Evolutionary conservation across 2,888 invertebrate genomes (phyloP), one percentile per base, ranked within the genome.

Genomic region (Cataglyphis livida): DNA sequence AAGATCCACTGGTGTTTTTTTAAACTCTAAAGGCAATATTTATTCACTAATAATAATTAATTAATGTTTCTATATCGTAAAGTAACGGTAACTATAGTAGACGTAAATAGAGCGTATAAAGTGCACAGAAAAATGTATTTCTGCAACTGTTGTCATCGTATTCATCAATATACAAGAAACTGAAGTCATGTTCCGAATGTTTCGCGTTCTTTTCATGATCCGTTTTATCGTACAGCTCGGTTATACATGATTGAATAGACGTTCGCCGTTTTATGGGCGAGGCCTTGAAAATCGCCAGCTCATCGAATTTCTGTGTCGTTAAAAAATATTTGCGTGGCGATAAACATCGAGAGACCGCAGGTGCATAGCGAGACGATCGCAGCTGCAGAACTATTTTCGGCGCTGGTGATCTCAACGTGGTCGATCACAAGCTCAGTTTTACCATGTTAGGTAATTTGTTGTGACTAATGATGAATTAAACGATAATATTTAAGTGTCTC

Each of bases 381-480:
- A 87, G 79, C 82, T 87, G 87, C 73, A 64, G 28, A 59, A 71
- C 68, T 85, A 82, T 87, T 87, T 85, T 75, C 82, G 48, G 62
- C 18, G 18, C 7, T 48, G 48, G 1, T 62, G 32, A 87, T 87
- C 44, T 57, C 35, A 51, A 59, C 48, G 25, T n/a, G 9, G 51
- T 66, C 71, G 75, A 85, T 79, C 61, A 62, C 57, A 75, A 71
- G 41, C 18, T 65, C 61, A 41, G 12, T 10, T 10, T 59, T 59
- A 38, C 9, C 64, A 38, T 35, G 9, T 51, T 59, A 25, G 62
- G 12, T 15, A 28, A 32, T 51, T 51, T 51, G n/a, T 51, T 51
- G 48, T 32, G 28, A 32, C 7, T 18, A 28, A 15, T 61, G 32
- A 6, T 61, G 61, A 61, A 61, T 18, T 18, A 32, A 61, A 3